Base-by-base conservation (phyloP, 2,797 vertebrate species). In the Florisuga fusca region DNA sequence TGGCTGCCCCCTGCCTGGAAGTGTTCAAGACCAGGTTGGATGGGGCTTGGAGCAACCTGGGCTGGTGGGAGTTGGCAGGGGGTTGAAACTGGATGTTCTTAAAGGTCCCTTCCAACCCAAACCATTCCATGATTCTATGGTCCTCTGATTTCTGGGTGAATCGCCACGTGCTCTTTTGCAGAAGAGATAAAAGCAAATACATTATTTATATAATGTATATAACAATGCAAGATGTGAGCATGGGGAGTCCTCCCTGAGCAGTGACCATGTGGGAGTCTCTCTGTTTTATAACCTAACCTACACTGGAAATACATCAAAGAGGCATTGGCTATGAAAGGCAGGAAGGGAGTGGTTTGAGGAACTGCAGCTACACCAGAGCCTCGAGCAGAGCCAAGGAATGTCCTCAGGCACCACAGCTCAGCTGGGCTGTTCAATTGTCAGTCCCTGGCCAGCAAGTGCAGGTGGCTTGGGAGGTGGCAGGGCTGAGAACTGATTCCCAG, bases 301-400 rank as follows among this genome's bases (percentile, higher is more conserved):
- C 18, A 31, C 29, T 95, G 84, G 87, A 95, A 95, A 83, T 45
- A 87, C 75, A 87, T 95, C 95, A 94, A 94, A 96, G 91, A 85
- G 27, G 5, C 68, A 54, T 72, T 89, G 88, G 78, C 81, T 80
- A 84, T 85, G 93, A 90, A 96, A 95, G 43, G 77, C 90, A 95
- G 94, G 96, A 96, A 96, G 81, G 95, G 94, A 96, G 94, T 58
- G 92, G 64, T 83, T 87, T 75, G 68, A 90, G 90, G 94, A 95
- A 92, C 69, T 92, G 78, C 90, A 96, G 92, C 89, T 92, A 89
- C 92, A 92, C 48, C 93, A 94, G 36, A 0, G 2, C 71, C 33
- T 12, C 46, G 57, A 93, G 64, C 91, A 83, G 87, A 95, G 96
- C 96, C 96, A 96, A 95, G 87, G 84, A 95, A 95, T 95, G 95